Evolutionary conservation across 1,140 invertebrate species (phyloP), one percentile per base, ranked within the genome.

Genomic region (Sminthurinus signatus): DNA sequence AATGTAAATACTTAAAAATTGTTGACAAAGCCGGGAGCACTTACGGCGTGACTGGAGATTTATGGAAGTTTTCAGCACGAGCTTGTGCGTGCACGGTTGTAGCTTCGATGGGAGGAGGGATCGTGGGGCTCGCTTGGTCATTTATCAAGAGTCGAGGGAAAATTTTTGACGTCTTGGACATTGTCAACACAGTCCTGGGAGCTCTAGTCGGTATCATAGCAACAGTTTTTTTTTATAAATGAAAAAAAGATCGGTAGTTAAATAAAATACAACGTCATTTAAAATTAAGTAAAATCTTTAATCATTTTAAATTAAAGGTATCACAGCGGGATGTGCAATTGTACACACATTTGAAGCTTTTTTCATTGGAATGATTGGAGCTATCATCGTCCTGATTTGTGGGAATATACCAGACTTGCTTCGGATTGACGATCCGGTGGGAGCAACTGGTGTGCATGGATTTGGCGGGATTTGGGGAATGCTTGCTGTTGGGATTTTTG

Each of bases 381-480:
- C 83, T 0, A 74, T 85, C 2, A 78, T 93, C 27, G 84, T 86
- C 0, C 86, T 88, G 39, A 55, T 82, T 0, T 77, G 81, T 0
- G 85, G 86, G 76, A 86, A 87, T 0, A 63, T 92, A 0, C 81
- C 95, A 43, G 89, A 93, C 73, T 80, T 76, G 70, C 69, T 91
- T 27, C 80, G 82, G 5, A 83, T 96, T 1, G 93, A 96, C 73
- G 93, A 96, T 78, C 92, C 92, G 0, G 91, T 95, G 1, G 91
- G 91, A 5, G 91, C 91, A 0, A 86, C 88, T 23, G 83, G 90
- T 8, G 91, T 95, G 2, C 93, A 96, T 75, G 90, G 79, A 14
- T 73, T 75, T 25, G 78, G 75, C 60, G 80, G 80, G 8, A 73
- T 82, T 65, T 80, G 82, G 88, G 88, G 91, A 15, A 85, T 95